phyloP scores from a whole-genome alignment of 1,140 invertebrate species.

The Eubasilissa regina region DNA sequence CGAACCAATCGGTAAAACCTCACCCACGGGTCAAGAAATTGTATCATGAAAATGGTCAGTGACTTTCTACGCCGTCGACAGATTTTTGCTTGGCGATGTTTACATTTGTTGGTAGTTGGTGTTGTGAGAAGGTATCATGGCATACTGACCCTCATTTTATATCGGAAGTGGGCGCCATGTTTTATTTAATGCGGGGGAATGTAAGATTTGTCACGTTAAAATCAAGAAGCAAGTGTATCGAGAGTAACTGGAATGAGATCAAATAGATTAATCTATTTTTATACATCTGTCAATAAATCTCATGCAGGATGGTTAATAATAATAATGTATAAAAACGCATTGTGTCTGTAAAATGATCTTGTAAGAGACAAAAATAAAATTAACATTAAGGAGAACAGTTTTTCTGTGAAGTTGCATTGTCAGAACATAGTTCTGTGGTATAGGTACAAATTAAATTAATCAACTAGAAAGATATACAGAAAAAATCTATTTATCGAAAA shows the following conservation, averaged over 20 bases:
- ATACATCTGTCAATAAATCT: too few species aligned
- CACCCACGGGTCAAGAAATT: neutral
- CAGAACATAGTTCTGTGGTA: too few species aligned
- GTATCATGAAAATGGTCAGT: neutral
- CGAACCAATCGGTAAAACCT: neutral
- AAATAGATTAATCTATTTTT: too few species aligned
- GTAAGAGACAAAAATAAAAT: too few species aligned
- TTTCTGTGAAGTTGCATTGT: too few species aligned
- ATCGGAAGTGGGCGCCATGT: conserved; percentile 19
- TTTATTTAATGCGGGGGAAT: neutral
- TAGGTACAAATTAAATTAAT: too few species aligned
- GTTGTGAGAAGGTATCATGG: conserved; percentile 10
- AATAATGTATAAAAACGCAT: too few species aligned
- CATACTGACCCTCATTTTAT: conserved; percentile 23
- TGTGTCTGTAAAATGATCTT: too few species aligned
- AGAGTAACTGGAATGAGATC: neutral
- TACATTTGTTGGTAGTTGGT: neutral
- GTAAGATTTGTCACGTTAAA: neutral
- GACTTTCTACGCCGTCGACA: neutral
- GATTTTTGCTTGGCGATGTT: neutral
- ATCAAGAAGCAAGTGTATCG: neutral
- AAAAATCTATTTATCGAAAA: too few species aligned
- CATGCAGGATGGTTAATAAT: too few species aligned
- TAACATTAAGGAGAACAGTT: too few species aligned
- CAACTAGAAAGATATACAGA: too few species aligned